Evolutionary conservation across 2,888 invertebrate species (phyloP).

Genomic region (Chironomus tentans): DNA sequence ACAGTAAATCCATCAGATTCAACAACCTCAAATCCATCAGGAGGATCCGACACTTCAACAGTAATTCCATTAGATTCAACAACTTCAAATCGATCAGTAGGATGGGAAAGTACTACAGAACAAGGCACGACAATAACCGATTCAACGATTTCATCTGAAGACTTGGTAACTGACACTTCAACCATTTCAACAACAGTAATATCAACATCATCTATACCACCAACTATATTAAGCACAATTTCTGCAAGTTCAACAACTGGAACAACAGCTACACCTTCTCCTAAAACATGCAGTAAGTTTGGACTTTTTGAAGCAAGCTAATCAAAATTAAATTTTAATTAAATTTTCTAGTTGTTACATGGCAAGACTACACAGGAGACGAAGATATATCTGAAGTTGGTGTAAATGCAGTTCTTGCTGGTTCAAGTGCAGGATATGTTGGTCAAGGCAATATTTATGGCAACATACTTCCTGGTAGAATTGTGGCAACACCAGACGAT

Average conservation of each 20-base stretch:
- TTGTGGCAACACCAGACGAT: background rate
- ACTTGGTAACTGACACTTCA: no score
- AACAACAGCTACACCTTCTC: background rate
- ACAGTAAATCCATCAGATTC: no score
- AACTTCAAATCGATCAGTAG: no score
- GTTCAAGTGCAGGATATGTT: background rate
- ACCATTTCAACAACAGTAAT: background rate
- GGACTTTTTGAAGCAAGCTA: no score
- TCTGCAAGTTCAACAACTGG: background rate
- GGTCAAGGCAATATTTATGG: background rate
- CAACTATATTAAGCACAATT: background rate
- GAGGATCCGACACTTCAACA: no score
- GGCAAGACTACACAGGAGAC: background rate
- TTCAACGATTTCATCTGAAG: no score
- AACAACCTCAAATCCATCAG: no score
- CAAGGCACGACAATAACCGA: no score
- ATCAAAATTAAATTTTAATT: no score
- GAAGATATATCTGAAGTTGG: background rate
- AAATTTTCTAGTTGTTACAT: no score
- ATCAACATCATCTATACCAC: background rate
- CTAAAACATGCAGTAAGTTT: background rate
- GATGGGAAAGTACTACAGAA: no score
- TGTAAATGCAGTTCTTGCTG: background rate
- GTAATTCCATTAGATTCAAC: no score
- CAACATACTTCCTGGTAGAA: background rate